Percentiles rank a stretch among this genome's conserved stretches.
Evolutionary conservation across 2,113 vertebrate genomes (phyloP).

Genomic region (Tachysurus fulvidraco): DNA sequence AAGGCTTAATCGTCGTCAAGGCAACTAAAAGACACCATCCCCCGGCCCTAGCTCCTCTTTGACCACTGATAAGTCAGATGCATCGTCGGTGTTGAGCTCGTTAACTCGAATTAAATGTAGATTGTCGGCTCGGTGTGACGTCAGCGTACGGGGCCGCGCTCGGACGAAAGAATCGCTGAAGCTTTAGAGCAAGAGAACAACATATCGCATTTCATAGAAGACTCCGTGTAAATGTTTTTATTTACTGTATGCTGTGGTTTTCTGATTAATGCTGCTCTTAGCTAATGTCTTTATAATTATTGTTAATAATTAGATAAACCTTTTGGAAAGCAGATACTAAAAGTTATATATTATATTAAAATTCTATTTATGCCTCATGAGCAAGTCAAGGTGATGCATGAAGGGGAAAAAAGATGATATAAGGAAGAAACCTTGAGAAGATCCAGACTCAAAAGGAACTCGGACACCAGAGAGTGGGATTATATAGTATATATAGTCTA

Average conservation of each 20-base stretch:
- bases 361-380: too few relatives aligned
- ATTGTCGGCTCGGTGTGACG: not conserved
- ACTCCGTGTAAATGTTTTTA: not conserved
- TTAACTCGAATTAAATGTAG: not conserved
- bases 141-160: too few relatives aligned
- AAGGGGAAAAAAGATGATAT: too few relatives aligned
- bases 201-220: not conserved
- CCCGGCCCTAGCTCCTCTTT: too few relatives aligned
- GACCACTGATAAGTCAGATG: not conserved
- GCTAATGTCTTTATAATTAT: not conserved
- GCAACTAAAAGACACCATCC: not conserved
- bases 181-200: not conserved
- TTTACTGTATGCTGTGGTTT: too few relatives aligned
- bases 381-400: too few relatives aligned
- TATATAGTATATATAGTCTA: too few relatives aligned
- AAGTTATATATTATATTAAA: not conserved
- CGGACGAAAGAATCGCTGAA: not conserved
- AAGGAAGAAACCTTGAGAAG: too few relatives aligned
- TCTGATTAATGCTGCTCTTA: not conserved
- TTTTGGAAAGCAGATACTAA: not conserved
- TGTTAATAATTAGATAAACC: not conserved
- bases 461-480: too few relatives aligned
- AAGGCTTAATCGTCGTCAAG: not conserved
- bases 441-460: too few relatives aligned
- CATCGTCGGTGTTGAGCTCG: not conserved